phyloP scores from a whole-genome alignment of 1,140 invertebrate species.

The Lepidurus packardi region DNA sequence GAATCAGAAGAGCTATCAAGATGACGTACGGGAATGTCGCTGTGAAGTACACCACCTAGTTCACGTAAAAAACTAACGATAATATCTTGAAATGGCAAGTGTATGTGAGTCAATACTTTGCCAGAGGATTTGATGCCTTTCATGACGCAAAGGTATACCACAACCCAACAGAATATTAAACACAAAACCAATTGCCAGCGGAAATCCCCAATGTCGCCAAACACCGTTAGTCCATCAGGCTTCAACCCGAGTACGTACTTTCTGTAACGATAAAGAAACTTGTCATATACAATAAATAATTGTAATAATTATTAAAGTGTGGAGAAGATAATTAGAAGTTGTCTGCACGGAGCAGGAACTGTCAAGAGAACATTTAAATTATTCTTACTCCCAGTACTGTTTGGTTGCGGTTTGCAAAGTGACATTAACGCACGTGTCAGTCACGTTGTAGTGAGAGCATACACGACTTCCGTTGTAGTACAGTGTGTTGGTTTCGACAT shows the following conservation, averaged over 20 bases:
- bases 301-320: neutral
- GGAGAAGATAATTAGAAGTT: neutral
- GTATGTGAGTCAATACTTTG: slow-evolving; percentile 34
- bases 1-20: slow-evolving; percentile 45
- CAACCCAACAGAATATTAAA: slow-evolving; percentile 51
- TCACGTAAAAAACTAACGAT: neutral
- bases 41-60: slow-evolving; percentile 49
- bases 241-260: slow-evolving; percentile 39
- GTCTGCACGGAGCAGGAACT: neutral
- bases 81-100: neutral
- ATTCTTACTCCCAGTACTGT: slow-evolving; percentile 44
- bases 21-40: slow-evolving; percentile 50
- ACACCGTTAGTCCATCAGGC: slow-evolving; percentile 33
- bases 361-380: slow-evolving; percentile 23
- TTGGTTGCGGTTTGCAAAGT: slow-evolving; percentile 40
- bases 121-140: slow-evolving; percentile 48
- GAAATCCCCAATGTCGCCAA: slow-evolving; percentile 36
- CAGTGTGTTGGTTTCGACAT: neutral
- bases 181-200: slow-evolving; percentile 40
- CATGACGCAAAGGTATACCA: slow-evolving; percentile 52
- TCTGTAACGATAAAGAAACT: slow-evolving; percentile 34
- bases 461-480: slow-evolving; percentile 25
- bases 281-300: no score
- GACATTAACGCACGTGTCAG: slow-evolving; percentile 40
- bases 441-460: neutral